These are phyloP conservation scores for Phalanger gymnotis DNA, from an alignment of 2,797 vertebrate species.

Conservation along the genomic window DNA sequence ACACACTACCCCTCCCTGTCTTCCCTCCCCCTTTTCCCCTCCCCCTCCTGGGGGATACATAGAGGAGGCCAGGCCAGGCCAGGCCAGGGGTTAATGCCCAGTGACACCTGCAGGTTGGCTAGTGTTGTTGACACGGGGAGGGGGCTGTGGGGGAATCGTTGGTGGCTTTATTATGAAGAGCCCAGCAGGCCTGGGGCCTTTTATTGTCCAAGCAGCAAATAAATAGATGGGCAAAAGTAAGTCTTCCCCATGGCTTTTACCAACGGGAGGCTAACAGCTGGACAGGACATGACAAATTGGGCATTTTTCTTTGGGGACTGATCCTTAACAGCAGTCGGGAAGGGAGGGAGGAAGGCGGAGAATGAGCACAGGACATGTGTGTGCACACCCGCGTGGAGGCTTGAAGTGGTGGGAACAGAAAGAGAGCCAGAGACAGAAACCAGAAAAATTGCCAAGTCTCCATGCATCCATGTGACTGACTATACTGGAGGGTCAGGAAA, in stretches of 20 bases:
- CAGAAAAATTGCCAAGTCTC: neutral
- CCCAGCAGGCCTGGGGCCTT: conserved; percentile 87
- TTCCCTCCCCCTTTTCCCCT: conserved; percentile 66
- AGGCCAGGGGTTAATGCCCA: conserved; percentile 84
- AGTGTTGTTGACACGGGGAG: conserved; percentile 82
- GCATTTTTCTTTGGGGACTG: conserved; percentile 83
- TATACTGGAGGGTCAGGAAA: neutral
- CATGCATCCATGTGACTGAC: neutral
- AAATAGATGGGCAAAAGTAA: conserved; percentile 91
- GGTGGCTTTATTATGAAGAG: conserved; percentile 90
- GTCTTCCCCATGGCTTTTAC: conserved; percentile 87
- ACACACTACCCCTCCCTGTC: conserved; percentile 16
- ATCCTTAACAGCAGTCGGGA: conserved; percentile 79
- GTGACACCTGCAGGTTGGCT: conserved; percentile 88
- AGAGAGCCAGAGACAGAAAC: conserved; percentile 16
- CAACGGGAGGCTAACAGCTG: conserved; percentile 90
- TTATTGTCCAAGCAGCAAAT: conserved; percentile 90
- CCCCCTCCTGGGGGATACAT: conserved; percentile 31
- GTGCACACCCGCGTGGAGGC: conserved; percentile 6
- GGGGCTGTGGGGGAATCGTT: conserved; percentile 81
- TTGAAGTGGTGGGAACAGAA: conserved; percentile 39
- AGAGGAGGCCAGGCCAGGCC: conserved; percentile 69
- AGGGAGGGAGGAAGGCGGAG: conserved; percentile 46
- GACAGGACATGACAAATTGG: conserved; percentile 92
- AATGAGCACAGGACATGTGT: neutral